Percentiles rank a stretch among this genome's conserved stretches.
These are phyloP conservation scores for Nasonia oneida DNA, from an alignment of 2,888 invertebrate genomes.

Conservation along the genomic window DNA sequence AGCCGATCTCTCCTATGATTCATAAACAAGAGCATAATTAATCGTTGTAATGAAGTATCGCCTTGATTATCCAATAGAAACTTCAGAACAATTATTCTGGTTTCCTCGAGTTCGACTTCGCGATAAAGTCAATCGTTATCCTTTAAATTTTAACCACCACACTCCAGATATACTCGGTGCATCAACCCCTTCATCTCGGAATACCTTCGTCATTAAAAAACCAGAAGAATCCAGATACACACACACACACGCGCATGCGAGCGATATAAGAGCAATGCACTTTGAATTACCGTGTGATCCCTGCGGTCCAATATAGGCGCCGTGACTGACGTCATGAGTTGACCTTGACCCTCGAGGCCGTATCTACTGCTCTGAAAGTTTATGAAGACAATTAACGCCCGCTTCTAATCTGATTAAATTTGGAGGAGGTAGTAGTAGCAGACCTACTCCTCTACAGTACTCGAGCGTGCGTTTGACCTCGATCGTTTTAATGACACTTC, in stretches of 20 bases:
- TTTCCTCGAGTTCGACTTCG: background rate
- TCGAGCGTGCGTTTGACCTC: conserved; percentile 28
- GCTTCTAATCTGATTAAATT: conserved; percentile 59
- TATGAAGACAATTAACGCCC: conserved; percentile 57
- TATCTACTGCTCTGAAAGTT: conserved; percentile 84
- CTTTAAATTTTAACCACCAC: no score
- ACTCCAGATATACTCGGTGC: no score
- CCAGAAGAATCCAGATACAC: background rate
- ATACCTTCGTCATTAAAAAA: no score
- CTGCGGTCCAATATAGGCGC: conserved; percentile 97
- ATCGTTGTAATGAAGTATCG: background rate
- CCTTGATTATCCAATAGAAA: background rate
- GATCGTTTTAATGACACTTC: conserved; percentile 37
- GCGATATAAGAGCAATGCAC: conserved; percentile 53
- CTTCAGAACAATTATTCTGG: background rate
- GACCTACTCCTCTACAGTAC: background rate
- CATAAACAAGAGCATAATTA: background rate
- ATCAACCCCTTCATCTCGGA: no score
- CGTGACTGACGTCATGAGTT: conserved; percentile 95
- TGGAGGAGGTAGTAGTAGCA: conserved; percentile 15
- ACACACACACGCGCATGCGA: no score
- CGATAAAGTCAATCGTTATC: background rate
- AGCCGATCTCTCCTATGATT: conserved; percentile 88
- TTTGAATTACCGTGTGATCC: conserved; percentile 86
- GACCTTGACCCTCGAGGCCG: conserved; percentile 86